Evolutionary conservation across 2,113 vertebrate species (phyloP).

Genomic region (Chloroceryle aenea): DNA sequence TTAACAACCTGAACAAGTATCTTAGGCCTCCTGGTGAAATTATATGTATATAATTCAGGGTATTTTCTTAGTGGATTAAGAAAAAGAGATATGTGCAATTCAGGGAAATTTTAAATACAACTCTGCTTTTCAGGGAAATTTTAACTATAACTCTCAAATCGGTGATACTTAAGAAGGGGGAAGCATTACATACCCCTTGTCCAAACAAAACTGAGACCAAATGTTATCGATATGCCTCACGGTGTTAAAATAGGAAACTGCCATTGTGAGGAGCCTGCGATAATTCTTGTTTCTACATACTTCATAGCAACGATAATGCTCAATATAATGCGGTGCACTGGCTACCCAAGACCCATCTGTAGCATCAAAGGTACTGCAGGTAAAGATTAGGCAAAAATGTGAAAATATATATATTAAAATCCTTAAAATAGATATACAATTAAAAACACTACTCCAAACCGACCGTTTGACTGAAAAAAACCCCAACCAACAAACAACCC

Average conservation of each 20-base stretch:
- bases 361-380: background rate
- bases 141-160: background rate
- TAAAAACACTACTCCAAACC: background rate
- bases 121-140: background rate
- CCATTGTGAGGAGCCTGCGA: background rate
- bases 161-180: background rate
- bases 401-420: background rate
- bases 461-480: background rate
- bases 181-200: background rate
- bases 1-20: background rate
- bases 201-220: background rate
- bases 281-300: background rate
- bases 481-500: too few relatives aligned
- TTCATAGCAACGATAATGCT: background rate
- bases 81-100: background rate
- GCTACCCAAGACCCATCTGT: background rate
- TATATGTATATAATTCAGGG: background rate
- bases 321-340: background rate
- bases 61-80: background rate
- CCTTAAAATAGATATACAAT: background rate
- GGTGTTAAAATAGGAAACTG: background rate
- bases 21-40: slow-evolving; percentile 29
- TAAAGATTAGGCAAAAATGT: background rate
- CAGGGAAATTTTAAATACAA: background rate
- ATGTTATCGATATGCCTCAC: background rate